These are phyloP conservation scores for Cottus gobio DNA, from an alignment of 2,113 vertebrate genomes.

Conservation along the genomic window DNA sequence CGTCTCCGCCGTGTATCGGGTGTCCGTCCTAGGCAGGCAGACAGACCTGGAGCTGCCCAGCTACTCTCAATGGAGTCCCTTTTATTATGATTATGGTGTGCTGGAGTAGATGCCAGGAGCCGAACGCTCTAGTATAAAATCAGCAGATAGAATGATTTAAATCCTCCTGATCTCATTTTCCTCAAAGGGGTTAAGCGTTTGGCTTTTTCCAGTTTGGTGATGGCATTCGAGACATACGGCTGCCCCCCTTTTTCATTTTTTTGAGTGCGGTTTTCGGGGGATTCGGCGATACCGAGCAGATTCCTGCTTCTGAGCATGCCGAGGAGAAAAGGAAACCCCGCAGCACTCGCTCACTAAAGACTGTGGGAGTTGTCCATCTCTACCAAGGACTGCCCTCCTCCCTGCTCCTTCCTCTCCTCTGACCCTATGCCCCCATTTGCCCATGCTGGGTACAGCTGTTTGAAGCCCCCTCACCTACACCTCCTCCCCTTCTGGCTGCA, in stretches of 20 bases:
- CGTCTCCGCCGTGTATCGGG: constrained; percentile 65
- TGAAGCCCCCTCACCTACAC: constrained; percentile 18
- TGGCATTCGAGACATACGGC: constrained; percentile 29
- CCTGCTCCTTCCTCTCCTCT: constrained; percentile 3
- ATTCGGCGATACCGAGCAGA: constrained; percentile 12
- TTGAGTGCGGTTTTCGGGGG: constrained; percentile 14
- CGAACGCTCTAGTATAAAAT: constrained; percentile 38
- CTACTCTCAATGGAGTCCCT: constrained; percentile 61
- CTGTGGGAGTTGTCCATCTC: constrained; percentile 23
- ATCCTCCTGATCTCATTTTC: constrained; percentile 69
- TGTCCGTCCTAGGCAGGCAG: constrained; percentile 57
- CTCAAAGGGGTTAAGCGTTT: constrained; percentile 35
- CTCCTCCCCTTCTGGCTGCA: constrained; percentile 61
- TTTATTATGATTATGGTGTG: constrained; percentile 44
- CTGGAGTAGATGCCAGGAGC: constrained; percentile 40
- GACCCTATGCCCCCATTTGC: constrained; percentile 23
- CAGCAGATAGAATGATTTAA: constrained; percentile 46
- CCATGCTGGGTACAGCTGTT: constrained; percentile 62
- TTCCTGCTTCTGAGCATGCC: constrained; percentile 4
- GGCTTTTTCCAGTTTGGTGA: constrained; percentile 17
- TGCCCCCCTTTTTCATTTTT: neutral
- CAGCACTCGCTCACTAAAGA: constrained; percentile 18
- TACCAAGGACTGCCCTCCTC: constrained; percentile 5
- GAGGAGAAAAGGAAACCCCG: constrained; percentile 18
- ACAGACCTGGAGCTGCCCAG: constrained; percentile 53